Base-by-base conservation (phyloP, 2,888 invertebrate genomes). In the Gastrophysa polygoni region DNA sequence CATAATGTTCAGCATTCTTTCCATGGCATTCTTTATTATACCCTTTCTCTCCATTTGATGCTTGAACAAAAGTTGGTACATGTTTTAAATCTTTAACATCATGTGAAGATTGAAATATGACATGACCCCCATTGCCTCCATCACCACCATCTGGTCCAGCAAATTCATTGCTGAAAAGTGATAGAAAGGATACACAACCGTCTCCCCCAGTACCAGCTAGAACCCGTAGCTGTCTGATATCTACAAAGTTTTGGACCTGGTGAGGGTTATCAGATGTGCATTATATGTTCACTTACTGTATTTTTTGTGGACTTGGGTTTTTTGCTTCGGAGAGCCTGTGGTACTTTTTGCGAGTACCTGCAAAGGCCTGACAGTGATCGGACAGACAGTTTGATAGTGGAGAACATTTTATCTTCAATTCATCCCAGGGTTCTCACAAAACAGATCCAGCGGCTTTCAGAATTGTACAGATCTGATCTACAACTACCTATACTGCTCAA, bases 101-200 rank as follows among this genome's bases (percentile, higher is more conserved):
- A 28, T 81, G 80, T 0, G 87, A 84, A 0, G 93, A 91, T 88
- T 87, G 83, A 68, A 98, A 91, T 58, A 98, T 87, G 1, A 98
- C 91, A 82, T 98, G 98, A 0, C 95, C 98, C 0, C 98, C 98
- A 77, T 93, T 88, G 0, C 99, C 99, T 0, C 98, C 99, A 80
- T 98, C 96, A 0, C 98, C 98, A 0, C 97, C 98, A 80, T 96
- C 94, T 0, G 97, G 98, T 0, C 98, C 98, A 0, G 95, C 98
- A 60, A 85, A 86, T 66, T 96, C 96, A 74, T 96, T 96, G 57
- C 86, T 85, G 86, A 89, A 94, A 7, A 89, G 83, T 64, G 89
- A 89, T 5, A 95, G 82, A 78, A 99, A 96, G 0, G 95, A 93
- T 58, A 96, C 88, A 70, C 89, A 89, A 0, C 99, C 99, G 83